Conservation (phyloP, 2,797 vertebrate species). For the Columba guinea region DNA sequence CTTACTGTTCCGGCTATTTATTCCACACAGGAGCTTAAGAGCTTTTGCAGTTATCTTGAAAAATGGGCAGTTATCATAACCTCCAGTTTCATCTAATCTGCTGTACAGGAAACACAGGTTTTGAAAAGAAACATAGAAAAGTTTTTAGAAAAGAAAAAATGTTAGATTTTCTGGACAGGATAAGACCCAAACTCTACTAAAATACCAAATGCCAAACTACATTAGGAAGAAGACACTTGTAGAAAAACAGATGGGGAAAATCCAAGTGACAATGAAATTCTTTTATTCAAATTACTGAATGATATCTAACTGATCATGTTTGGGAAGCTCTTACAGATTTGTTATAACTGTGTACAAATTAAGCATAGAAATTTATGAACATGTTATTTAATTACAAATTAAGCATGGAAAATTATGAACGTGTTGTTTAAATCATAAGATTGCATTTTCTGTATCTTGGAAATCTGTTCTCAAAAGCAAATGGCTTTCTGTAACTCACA, state of each 20-base stretch:
- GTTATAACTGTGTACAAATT: neutral
- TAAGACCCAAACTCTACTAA: neutral
- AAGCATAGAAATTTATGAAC: neutral
- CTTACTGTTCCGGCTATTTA: neutral
- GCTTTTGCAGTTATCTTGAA: neutral
- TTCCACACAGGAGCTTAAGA: neutral
- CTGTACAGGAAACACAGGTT: neutral
- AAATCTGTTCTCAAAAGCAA: neutral
- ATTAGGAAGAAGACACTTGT: neutral
- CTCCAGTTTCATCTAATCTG: neutral
- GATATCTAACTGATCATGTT: neutral
- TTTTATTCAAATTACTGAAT: neutral
- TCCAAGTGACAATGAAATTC: neutral
- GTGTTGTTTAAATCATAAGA: neutral
- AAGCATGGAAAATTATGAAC: neutral
- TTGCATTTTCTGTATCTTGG: neutral
- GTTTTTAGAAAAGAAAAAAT: neutral
- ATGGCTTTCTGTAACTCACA: neutral
- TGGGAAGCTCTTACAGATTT: neutral
- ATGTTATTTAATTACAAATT: neutral
- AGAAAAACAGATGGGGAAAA: neutral
- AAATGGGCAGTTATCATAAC: neutral
- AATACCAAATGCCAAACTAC: neutral
- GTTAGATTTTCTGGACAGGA: neutral
- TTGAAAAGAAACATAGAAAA: neutral